Base-by-base conservation (phyloP, 2,888 invertebrate species). In the Trichacis sp. region DNA sequence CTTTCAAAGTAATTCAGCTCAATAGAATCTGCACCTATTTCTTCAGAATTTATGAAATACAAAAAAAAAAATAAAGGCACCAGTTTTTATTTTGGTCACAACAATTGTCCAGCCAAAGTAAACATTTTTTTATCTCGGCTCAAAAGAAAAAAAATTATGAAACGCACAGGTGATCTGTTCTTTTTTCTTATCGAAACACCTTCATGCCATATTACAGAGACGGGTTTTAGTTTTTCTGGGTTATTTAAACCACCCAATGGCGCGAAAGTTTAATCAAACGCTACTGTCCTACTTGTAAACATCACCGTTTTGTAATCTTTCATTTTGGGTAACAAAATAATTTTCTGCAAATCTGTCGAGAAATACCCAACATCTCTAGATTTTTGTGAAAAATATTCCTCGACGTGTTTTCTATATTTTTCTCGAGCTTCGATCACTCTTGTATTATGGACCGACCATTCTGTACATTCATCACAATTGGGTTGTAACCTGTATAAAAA, bases 91-190 rank as follows among this genome's bases (percentile, higher is more conserved):
- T 60, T 42, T 60, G 54, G 8, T 18, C 54, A 0, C 43, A 45
- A 38, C 60, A 60, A 43, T 60, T 54, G 19, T 60, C 60, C 11
- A 64, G 20, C 54, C 64, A 59, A 6, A 57, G 17, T 36, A 30
- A 53, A 33, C 1, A 47, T 24, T 50, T 63, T 48, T 30, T 12
- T 33, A 15, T 56, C 50, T 19, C 53, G n/a, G 33, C 48, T 60
- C 30, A 46, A 9, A n/a, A 60, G 19, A 36, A 53, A 53, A 38
- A n/a, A 60, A 60, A 36, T 6, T 40, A 19, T 59, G 43, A 42
- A 38, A 59, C 8, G 59, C 53, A 9, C 42, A 30, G 12, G 50
- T 12, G 18, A 59, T 59, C 9, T 59, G 42, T 15, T 4, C 33
- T n/a, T 33, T 33, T 33, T 33, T 33, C n/a, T 9, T 33, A 2